phyloP scores from a whole-genome alignment of 2,888 invertebrate genomes.

The Hydropsyche betteni region DNA sequence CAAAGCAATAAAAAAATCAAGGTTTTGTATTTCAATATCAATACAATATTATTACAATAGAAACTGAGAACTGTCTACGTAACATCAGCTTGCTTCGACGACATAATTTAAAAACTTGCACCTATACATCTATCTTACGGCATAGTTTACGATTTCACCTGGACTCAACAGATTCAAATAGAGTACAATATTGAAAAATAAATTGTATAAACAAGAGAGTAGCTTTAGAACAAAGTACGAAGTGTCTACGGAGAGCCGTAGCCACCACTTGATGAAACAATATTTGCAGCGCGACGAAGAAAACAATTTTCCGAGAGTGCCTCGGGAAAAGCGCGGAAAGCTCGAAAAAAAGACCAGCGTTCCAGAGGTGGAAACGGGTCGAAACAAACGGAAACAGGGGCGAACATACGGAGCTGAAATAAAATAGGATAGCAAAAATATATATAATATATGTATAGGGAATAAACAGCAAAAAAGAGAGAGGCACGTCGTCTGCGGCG shows the following conservation, averaged over 20 bases:
- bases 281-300: constrained; percentile 30
- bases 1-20: no score
- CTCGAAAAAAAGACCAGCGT: background rate
- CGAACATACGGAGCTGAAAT: no score
- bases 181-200: no score
- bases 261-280: constrained; percentile 29
- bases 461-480: background rate
- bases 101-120: no score
- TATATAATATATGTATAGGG: background rate
- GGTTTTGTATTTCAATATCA: no score
- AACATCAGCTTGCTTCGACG: no score
- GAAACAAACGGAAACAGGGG: background rate
- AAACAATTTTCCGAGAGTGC: constrained; percentile 35
- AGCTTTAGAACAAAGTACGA: background rate
- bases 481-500: background rate
- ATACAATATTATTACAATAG: no score
- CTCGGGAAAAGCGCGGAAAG: constrained; percentile 3
- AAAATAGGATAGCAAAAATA: no score
- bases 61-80: no score
- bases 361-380: background rate
- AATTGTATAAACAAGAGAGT: background rate
- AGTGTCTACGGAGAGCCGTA: background rate
- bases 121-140: no score
- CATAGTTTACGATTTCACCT: no score
- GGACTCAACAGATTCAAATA: no score